phyloP scores from a whole-genome alignment of 2,888 invertebrate species.

The Fragum sueziense region DNA sequence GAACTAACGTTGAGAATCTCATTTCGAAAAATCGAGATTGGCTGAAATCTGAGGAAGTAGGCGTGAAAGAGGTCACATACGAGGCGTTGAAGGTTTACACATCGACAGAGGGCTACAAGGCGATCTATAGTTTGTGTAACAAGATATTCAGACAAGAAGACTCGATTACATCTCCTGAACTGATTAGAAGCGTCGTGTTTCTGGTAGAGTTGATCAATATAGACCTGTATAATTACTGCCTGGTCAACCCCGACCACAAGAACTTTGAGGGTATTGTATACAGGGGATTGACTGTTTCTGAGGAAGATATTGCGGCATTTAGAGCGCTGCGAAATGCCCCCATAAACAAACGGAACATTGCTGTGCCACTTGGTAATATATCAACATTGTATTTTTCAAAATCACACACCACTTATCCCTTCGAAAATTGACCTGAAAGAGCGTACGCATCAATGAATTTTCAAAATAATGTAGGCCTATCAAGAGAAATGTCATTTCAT shows the following conservation, averaged over 20 bases:
- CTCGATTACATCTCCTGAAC: constrained; percentile 40
- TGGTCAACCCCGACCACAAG: constrained; percentile 36
- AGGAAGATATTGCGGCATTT: constrained; percentile 44
- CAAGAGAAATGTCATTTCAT: too few species aligned
- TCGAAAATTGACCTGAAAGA: too few species aligned
- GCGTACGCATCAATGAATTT: too few species aligned
- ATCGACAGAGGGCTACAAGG: constrained; percentile 53
- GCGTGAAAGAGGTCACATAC: constrained; percentile 22
- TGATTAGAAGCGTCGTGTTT: constrained; percentile 60
- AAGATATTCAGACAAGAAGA: constrained; percentile 57
- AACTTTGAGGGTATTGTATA: constrained; percentile 60
- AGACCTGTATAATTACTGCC: constrained; percentile 63
- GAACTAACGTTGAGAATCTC: constrained; percentile 31
- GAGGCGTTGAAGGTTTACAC: constrained; percentile 55
- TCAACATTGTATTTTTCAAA: neutral
- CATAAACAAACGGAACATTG: constrained; percentile 54
- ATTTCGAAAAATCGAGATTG: constrained; percentile 46
- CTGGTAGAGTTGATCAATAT: constrained; percentile 66
- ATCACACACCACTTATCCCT: neutral
- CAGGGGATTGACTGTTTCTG: constrained; percentile 50
- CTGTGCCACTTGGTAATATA: constrained; percentile 60
- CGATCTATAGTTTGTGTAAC: constrained; percentile 54
- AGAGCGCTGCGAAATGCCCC: constrained; percentile 44
- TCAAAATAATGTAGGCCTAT: too few species aligned
- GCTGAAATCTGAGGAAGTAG: constrained; percentile 26